Evolutionary conservation across 2,888 invertebrate species (phyloP).

Genomic region (Trimorus sp.): DNA sequence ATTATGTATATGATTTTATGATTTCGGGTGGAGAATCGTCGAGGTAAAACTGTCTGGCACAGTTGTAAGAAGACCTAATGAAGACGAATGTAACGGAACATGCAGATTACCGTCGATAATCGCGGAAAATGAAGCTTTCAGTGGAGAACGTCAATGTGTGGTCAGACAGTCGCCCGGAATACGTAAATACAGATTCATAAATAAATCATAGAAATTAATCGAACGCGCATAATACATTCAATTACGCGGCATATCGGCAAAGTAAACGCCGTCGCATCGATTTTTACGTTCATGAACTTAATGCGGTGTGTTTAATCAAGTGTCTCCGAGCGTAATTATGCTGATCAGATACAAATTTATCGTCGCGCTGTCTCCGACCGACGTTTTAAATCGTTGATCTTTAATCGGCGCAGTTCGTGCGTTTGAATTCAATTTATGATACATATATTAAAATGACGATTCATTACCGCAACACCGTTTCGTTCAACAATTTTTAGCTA

Average conservation of each 20-base stretch:
- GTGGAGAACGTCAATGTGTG: constrained; percentile 26
- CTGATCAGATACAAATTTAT: background rate
- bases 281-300: constrained; percentile 8
- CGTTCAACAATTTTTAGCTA: too few species aligned
- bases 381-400: too few species aligned
- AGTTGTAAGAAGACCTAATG: background rate
- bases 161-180: constrained; percentile 30
- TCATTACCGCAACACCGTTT: too few species aligned
- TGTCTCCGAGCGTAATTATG: too few species aligned
- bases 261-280: constrained; percentile 6
- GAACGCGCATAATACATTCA: constrained; percentile 27
- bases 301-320: constrained; percentile 4
- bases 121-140: constrained; percentile 32
- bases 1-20: too few species aligned
- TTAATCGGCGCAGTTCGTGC: too few species aligned
- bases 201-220: constrained; percentile 35
- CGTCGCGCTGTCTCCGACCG: background rate
- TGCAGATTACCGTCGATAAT: constrained; percentile 10
- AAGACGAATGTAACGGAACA: background rate
- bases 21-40: too few species aligned
- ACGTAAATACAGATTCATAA: constrained; percentile 36
- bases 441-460: too few species aligned
- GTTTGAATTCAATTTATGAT: too few species aligned
- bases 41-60: too few species aligned
- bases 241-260: constrained; percentile 13